Base-by-base conservation (phyloP, 2,113 vertebrate genomes). In the Microcebus lehilahytsara region DNA sequence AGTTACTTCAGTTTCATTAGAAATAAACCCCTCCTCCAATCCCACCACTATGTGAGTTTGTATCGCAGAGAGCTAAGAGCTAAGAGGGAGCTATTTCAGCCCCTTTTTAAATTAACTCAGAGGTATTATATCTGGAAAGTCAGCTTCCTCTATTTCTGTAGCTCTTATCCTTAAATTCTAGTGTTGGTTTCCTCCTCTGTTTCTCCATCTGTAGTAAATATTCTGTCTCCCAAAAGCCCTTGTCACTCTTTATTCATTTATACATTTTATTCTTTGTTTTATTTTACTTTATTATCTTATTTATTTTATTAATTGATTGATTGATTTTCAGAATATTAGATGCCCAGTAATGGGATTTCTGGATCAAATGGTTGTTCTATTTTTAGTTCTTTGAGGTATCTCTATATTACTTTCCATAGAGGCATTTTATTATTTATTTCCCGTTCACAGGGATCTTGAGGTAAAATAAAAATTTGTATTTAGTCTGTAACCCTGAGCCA, bases 381-480 rank as follows among this genome's bases (percentile, higher is more conserved):
- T 56, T 56, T 56, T 56, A 56, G 53, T 56, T 56, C 53, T 56
- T 17, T 17, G 53, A 17, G 5, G 5, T 17, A 56, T 19, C 53
- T 56, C 53, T 16, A 6, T 56, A 56, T 6, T 56, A 56, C 16
- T 56, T 56, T 19, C 16, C 53, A 56, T 56, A 56, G 53, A 56
- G 53, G 53, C 22, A 51, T 32, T 64, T 78, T 90, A 67, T 6
- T 74, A 0, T 84, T 91, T 49, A 60, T 75, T 94, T 27, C 69
- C 16, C 2, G 8, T 94, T 91, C 56, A 40, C 66, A 22, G 30
- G 3, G 0, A 80, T n/a, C 37, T 37, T 72, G 74, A 69, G 3
- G 2, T 88, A 62, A 93, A 37, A 81, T 19, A 78, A 79, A 96
- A 75, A 22, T 25, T 64, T 84, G 19, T 23, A 30, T 93, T 92